Base-by-base conservation (phyloP, 2,797 vertebrate genomes). In the Paramormyrops hopkinsi region DNA sequence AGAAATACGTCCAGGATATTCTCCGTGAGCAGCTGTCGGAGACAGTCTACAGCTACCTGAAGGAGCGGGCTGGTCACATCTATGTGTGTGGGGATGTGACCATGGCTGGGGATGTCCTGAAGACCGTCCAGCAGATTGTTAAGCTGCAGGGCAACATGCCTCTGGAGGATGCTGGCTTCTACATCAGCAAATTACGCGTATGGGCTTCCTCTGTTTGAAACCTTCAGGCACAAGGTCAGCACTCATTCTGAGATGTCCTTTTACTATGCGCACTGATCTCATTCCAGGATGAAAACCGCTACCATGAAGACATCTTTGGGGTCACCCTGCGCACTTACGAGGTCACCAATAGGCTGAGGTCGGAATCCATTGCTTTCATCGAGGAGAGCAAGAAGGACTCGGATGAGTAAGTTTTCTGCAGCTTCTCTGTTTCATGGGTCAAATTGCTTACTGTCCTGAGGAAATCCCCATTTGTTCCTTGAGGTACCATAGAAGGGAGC, bases 261-360 rank as follows among this genome's bases (percentile, higher is more conserved):
- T 69, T 0, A 51, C 6, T 48, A 29, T 84, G 11, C 6, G 73
- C 51, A 14, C 25, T 56, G 44, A 37, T 41, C 22, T 88, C 69
- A 0, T 86, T 44, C 25, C 93, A 99, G 99, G 98, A 99, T 92
- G 98, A 99, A 94, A 98, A 97, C 92, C 97, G 98, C 89, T 99
- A 99, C 94, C 99, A 99, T 0, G 99, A 99, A 94, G 99, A 99
- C 93, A 99, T 99, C 93, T 99, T 99, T 3, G 99, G 99, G 2
- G 98, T 99, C 93, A 99, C 98, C 90, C 96, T 99, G 93, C 96
- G 98, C 37, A 99, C 98, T 0, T 99, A 99, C 0, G 99, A 99
- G 94, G 98, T 99, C 94, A 99, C 98, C 92, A 99, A 99, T 95
- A 96, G 98, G 91, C 97, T 99, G 93, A 96, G 98, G 90, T 99